These are phyloP conservation scores for Argyresthia albistria DNA, from an alignment of 2,888 invertebrate genomes.

Conservation along the genomic window DNA sequence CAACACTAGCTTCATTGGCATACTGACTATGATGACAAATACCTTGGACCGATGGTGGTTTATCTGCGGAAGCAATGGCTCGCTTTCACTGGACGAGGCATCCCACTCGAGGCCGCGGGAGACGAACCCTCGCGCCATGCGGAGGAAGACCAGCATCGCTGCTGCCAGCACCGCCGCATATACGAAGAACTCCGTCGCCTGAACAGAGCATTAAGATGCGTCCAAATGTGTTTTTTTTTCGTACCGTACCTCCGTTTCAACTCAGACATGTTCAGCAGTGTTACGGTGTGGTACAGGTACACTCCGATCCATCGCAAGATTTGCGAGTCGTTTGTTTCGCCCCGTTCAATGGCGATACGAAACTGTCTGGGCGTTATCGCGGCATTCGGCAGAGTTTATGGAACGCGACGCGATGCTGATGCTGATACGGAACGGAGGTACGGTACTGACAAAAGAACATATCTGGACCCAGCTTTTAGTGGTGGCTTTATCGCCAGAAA, in stretches of 20 bases:
- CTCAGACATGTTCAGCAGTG: too few species aligned
- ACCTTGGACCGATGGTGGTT: constrained; percentile 40
- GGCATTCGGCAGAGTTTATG: not conserved
- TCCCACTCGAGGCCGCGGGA: constrained; percentile 43
- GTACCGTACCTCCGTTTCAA: too few species aligned
- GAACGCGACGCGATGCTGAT: too few species aligned
- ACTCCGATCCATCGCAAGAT: too few species aligned
- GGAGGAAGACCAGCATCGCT: constrained; percentile 76
- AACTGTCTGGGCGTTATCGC: not conserved
- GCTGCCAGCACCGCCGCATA: constrained; percentile 78
- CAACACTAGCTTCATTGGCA: not conserved
- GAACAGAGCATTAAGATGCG: constrained; percentile 11
- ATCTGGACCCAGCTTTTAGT: too few species aligned
- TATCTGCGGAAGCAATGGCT: constrained; percentile 35
- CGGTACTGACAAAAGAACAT: too few species aligned
- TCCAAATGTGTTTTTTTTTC: too few species aligned
- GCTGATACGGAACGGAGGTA: too few species aligned
- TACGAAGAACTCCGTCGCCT: constrained; percentile 83
- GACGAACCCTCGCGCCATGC: constrained; percentile 66
- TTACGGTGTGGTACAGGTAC: too few species aligned
- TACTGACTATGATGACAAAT: not conserved
- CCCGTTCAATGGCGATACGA: too few species aligned
- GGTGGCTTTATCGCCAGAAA: too few species aligned
- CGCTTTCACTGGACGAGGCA: constrained; percentile 49
- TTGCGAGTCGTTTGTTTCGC: too few species aligned